Percentiles rank a stretch among this genome's conserved stretches.
Conservation (phyloP, 2,113 vertebrate genomes). For the Pelvicachromis taeniatus region DNA sequence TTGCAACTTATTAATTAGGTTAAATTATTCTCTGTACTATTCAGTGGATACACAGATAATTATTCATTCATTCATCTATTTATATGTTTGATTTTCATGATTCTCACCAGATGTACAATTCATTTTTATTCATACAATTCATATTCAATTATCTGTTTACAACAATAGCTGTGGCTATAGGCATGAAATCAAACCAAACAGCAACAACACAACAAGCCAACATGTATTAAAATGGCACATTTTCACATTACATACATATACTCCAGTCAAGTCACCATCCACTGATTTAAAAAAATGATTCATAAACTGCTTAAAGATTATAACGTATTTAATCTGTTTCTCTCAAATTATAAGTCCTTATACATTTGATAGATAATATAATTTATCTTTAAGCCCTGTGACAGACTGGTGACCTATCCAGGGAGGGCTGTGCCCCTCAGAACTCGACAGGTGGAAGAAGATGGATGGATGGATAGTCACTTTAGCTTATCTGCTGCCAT, state of each 20-base stretch:
- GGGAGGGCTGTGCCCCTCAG: too few species aligned
- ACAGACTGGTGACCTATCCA: too few species aligned
- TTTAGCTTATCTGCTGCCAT: neutral
- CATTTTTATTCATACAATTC: neutral
- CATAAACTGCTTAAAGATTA: neutral
- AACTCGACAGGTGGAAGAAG: too few species aligned
- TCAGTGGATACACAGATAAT: neutral
- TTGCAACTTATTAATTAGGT: neutral
- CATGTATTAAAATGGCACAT: neutral
- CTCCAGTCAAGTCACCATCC: neutral
- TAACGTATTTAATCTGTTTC: neutral
- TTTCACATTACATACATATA: neutral
- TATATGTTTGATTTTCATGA: neutral
- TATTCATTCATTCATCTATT: neutral
- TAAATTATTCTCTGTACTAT: too few species aligned
- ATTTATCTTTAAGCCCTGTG: neutral
- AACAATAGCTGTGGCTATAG: neutral
- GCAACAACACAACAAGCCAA: neutral
- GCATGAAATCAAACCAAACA: neutral
- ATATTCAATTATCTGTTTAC: neutral
- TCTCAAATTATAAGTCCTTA: neutral
- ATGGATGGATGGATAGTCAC: neutral
- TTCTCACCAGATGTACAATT: neutral
- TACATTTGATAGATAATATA: neutral
- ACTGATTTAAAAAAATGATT: neutral